Percentiles rank a stretch among this genome's conserved stretches.
phyloP scores from a whole-genome alignment of 2,113 vertebrate species.

The Gymnorhina tibicen region DNA sequence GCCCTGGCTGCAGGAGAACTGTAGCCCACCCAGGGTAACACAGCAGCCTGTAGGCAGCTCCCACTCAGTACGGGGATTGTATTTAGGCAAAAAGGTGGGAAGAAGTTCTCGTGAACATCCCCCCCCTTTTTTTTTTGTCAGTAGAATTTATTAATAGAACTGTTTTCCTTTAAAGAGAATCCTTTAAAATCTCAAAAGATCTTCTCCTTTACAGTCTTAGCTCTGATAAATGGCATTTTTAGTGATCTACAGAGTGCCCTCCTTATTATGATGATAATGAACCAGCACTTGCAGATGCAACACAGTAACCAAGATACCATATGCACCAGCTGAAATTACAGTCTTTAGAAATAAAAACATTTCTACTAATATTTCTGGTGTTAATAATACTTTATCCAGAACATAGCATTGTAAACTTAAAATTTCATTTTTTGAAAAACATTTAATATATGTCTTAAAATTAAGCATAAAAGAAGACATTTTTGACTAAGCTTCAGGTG shows the following conservation, averaged over 20 bases:
- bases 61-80: fast-evolving
- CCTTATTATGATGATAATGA: neutral
- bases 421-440: neutral
- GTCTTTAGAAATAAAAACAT: neutral
- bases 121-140: neutral
- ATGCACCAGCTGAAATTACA: neutral
- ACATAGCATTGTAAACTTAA: neutral
- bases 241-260: neutral
- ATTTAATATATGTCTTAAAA: neutral
- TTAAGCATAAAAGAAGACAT: neutral
- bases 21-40: neutral
- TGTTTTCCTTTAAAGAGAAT: neutral
- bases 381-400: neutral
- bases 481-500: neutral
- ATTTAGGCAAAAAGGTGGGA: neutral
- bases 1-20: neutral
- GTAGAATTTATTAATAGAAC: neutral
- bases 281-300: neutral
- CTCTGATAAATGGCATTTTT: neutral
- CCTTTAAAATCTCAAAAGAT: neutral
- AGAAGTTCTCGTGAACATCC: neutral
- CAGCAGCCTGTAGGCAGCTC: neutral
- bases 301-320: neutral
- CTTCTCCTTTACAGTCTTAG: neutral
- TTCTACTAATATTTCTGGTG: neutral